Percentiles rank a stretch among this genome's conserved stretches.
phyloP scores from a whole-genome alignment of 2,888 invertebrate species.

The Trilocha varians region DNA sequence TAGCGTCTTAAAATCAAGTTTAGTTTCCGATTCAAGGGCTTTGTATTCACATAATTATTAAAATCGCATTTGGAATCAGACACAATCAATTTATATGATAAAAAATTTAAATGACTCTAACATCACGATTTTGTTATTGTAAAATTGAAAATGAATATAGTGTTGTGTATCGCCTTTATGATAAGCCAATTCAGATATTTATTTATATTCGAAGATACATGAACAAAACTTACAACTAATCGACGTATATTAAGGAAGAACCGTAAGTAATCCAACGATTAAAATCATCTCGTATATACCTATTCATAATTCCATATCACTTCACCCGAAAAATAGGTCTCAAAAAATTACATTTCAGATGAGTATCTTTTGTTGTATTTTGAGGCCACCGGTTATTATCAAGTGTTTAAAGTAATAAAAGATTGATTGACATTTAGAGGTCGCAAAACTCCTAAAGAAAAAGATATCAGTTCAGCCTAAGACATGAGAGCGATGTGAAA shows the following conservation, averaged over 20 bases:
- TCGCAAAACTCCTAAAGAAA: constrained; percentile 23
- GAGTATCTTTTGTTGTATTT: constrained; percentile 5
- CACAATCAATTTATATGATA: neutral
- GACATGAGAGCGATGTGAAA: constrained; percentile 20
- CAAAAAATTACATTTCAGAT: neutral
- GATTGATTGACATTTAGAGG: constrained; percentile 40
- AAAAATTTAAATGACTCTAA: neutral
- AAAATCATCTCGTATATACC: too few relatives aligned
- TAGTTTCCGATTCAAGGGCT: neutral
- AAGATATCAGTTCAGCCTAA: constrained; percentile 29
- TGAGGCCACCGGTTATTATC: constrained; percentile 35
- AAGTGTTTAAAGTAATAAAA: constrained; percentile 33
- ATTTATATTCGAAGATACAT: too few relatives aligned
- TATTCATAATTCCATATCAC: too few relatives aligned
- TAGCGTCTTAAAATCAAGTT: neutral
- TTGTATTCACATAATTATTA: neutral
- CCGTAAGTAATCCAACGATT: too few relatives aligned
- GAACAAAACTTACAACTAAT: too few relatives aligned
- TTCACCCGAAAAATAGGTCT: neutral
- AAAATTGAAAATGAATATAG: too few relatives aligned
- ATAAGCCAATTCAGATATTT: too few relatives aligned
- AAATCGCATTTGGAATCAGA: neutral
- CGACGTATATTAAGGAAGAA: too few relatives aligned
- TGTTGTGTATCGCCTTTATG: too few relatives aligned
- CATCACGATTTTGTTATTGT: too few relatives aligned